Evolutionary conservation across 1,140 invertebrate species (phyloP).

Genomic region (Solenopsis fugax): DNA sequence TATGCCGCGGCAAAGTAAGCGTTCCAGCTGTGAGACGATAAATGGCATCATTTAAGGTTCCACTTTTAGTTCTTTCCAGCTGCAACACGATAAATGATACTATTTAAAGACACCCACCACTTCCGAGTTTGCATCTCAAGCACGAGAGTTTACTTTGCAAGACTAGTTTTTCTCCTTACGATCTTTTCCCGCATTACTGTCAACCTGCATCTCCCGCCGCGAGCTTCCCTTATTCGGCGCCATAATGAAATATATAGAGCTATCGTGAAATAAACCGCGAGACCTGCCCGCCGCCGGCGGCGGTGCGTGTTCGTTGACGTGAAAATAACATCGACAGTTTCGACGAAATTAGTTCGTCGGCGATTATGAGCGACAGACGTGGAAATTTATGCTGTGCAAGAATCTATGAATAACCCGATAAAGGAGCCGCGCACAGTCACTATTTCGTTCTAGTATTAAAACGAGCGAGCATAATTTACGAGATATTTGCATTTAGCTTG

Average conservation of each 20-base stretch:
- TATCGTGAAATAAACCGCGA: not conserved
- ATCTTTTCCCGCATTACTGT: conserved; percentile 45
- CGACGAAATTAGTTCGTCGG: not conserved
- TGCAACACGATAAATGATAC: conserved; percentile 71
- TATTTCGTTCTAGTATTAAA: conserved; percentile 42
- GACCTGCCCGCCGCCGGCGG: not conserved
- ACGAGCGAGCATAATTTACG: conserved; percentile 38
- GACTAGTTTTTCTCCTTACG: conserved; percentile 33
- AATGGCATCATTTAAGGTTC: conserved; percentile 76
- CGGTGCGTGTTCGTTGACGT: not conserved
- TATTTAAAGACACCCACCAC: conserved; percentile 69
- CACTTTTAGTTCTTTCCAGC: conserved; percentile 74
- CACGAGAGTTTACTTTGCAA: conserved; percentile 51
- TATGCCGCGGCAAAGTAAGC: conserved; percentile 67
- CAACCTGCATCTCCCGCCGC: conserved; percentile 18
- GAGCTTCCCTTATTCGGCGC: conserved; percentile 17
- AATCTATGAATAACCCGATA: conserved; percentile 27
- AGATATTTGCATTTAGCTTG: conserved; percentile 57
- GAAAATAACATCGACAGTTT: not conserved
- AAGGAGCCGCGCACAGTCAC: too few relatives aligned
- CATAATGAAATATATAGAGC: not conserved
- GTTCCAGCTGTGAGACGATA: conserved; percentile 73
- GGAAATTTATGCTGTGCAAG: not conserved
- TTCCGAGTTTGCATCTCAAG: conserved; percentile 66
- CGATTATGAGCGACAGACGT: not conserved